Base-by-base conservation (phyloP, 2,888 invertebrate genomes). In the Dryocosmus kuriphilus region DNA sequence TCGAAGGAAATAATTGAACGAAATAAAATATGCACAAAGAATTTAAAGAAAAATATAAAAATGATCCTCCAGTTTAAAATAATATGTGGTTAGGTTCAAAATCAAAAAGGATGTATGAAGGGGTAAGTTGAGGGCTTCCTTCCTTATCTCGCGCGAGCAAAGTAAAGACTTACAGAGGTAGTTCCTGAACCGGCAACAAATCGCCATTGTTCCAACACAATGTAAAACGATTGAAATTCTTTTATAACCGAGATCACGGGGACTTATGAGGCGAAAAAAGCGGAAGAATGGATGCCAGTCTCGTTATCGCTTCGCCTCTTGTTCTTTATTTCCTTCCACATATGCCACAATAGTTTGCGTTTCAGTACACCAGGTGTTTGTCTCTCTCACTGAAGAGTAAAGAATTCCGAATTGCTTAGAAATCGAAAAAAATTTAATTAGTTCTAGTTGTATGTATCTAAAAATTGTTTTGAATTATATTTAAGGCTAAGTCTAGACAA, bases 191-290 rank as follows among this genome's bases (percentile, higher is more conserved):
- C 60, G 55, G 24, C 51, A 78, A 78, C 81, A 80, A 81, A 80
- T 81, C 80, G 79, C 79, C 57, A 76, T 79, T 78, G 77, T 81
- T 79, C 76, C 76, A 65, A 51, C 51, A 51, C 71, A 71, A 32
- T 71, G 51, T 71, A 51, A 51, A 71, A 71, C 51, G 71, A 51
- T 71, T 55, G 51, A 71, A 71, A 30, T 71, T 71, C 71, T 71
- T 71, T 71, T 71, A 71, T 71, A 32, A 51, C 71, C 30, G n/a
- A 71, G 30, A 71, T 71, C 71, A 51, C 71, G 51, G 51, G 71
- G 41, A 55, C 71, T 71, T 71, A 71, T 55, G 71, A 46, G 51
- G 51, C 71, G 30, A 55, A 71, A 51, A 71, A 51, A 22, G 51
- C 51, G 51, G 5, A 32, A 71, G 51, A 71, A 71, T 71, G 71